These are phyloP conservation scores for Enteromius unitaeniatus DNA, from an alignment of 2,797 vertebrate genomes.

Conservation along the genomic window DNA sequence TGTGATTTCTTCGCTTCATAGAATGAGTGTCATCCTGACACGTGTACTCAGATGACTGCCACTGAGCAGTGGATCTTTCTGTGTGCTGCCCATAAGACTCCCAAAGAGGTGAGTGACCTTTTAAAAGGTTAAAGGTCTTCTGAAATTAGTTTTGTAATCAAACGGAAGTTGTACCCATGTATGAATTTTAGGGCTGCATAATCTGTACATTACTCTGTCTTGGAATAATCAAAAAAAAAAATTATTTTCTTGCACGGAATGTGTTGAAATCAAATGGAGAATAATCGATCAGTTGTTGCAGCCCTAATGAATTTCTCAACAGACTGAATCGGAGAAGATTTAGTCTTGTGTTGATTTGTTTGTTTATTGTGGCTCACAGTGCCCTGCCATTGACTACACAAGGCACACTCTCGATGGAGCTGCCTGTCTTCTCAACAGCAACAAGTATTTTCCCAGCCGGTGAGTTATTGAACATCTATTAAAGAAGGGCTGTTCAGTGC, in stretches of 20 bases:
- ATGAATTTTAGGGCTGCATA: background rate
- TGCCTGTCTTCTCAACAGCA: slow-evolving; percentile 99
- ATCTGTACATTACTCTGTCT: background rate
- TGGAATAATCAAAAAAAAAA: background rate
- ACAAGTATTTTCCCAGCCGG: slow-evolving; percentile 99
- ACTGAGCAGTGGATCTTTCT: slow-evolving; percentile 99
- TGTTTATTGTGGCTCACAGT: slow-evolving; percentile 75
- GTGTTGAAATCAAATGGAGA: no score
- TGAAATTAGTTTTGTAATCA: background rate
- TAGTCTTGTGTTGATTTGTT: background rate
- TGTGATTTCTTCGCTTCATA: slow-evolving; percentile 70
- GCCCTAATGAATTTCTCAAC: background rate
- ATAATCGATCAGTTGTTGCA: background rate
- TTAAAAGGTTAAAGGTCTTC: background rate
- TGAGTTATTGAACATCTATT: slow-evolving; percentile 69
- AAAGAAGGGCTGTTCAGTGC: slow-evolving; percentile 1
- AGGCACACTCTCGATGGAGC: slow-evolving; percentile 98
- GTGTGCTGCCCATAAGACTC: slow-evolving; percentile 98
- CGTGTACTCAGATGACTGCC: slow-evolving; percentile 98
- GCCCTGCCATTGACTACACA: slow-evolving; percentile 98
- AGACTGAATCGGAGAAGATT: background rate
- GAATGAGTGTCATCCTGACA: slow-evolving; percentile 98
- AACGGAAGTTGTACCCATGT: no score
- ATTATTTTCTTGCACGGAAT: background rate
- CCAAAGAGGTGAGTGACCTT: slow-evolving; percentile 88